These are phyloP conservation scores for Ruditapes philippinarum DNA, from an alignment of 1,140 invertebrate species.

Conservation along the genomic window DNA sequence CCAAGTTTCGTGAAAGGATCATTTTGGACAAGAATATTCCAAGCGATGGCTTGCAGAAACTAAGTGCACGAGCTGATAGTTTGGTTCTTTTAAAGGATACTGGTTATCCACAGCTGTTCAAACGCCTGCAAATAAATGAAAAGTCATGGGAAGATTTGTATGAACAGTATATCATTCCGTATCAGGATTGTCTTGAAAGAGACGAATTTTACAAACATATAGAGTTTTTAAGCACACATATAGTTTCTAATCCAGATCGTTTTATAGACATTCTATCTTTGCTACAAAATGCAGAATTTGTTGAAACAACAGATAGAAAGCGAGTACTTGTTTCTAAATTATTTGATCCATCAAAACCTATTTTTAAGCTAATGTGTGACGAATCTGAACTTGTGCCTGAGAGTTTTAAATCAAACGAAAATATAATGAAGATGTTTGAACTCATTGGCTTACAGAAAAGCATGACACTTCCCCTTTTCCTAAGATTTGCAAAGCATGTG, in stretches of 20 bases:
- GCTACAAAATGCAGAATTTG: constrained; percentile 36
- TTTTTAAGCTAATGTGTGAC: constrained; percentile 68
- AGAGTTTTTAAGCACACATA: background rate
- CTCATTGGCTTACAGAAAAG: constrained; percentile 59
- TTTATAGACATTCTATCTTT: background rate
- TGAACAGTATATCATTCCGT: constrained; percentile 61
- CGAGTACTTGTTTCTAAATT: constrained; percentile 14
- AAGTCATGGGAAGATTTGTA: constrained; percentile 60
- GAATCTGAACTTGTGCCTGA: constrained; percentile 57
- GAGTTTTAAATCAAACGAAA: background rate
- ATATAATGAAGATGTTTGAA: constrained; percentile 57
- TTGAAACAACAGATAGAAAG: constrained; percentile 28
- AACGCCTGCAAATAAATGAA: constrained; percentile 26
- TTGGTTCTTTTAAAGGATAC: background rate
- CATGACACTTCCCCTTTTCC: constrained; percentile 61
- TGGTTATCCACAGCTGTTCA: background rate
- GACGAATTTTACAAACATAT: constrained; percentile 62
- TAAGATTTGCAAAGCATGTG: constrained; percentile 65
- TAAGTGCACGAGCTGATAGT: background rate
- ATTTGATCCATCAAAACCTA: constrained; percentile 59
- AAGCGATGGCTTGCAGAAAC: constrained; percentile 54
- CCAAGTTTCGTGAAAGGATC: background rate
- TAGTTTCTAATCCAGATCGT: background rate
- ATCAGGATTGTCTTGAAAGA: constrained; percentile 28
- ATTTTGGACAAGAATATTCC: background rate